phyloP scores from a whole-genome alignment of 2,797 vertebrate species.

The Cottoperca gobio region DNA sequence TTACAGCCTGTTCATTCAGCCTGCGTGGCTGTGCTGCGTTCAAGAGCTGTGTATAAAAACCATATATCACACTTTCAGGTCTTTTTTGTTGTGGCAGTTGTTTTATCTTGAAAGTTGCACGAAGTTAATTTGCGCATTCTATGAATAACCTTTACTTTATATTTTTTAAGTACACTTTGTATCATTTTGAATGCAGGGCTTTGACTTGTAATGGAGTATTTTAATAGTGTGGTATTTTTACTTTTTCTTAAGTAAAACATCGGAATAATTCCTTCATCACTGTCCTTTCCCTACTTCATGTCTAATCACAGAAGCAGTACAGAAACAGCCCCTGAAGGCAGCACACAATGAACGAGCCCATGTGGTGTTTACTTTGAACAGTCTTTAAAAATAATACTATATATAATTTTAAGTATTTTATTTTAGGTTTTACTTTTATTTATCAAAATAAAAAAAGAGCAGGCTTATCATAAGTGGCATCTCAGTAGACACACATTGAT shows the following conservation, averaged over 20 bases:
- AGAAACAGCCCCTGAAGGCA: conserved; percentile 10
- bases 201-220: neutral
- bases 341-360: neutral
- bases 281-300: neutral
- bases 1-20: neutral
- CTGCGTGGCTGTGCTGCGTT: conserved; percentile 26
- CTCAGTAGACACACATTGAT: neutral
- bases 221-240: neutral
- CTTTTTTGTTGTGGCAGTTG: neutral
- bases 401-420: neutral
- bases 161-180: neutral
- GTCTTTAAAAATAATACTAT: neutral
- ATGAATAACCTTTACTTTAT: neutral
- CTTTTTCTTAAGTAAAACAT: neutral
- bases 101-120: neutral
- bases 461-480: neutral
- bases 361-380: neutral
- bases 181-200: neutral
- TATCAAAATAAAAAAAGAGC: neutral
- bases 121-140: neutral
- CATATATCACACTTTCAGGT: neutral
- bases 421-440: neutral
- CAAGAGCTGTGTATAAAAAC: neutral
- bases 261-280: neutral
- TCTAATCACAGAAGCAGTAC: neutral